These are phyloP conservation scores for Stenichneumon culpator DNA, from an alignment of 2,888 invertebrate species.

Conservation along the genomic window DNA sequence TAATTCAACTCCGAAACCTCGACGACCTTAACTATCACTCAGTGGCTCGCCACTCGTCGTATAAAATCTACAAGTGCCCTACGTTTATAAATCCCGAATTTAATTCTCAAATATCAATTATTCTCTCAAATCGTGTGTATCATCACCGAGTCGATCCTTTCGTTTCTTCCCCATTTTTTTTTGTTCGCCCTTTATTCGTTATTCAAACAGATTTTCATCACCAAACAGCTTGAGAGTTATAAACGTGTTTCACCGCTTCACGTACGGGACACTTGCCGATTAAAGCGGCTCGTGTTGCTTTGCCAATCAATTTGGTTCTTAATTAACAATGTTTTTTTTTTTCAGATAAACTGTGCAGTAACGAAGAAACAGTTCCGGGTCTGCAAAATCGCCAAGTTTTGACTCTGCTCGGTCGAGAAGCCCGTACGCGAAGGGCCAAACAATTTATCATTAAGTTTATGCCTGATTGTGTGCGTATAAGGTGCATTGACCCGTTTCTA, in stretches of 20 bases:
- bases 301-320: neutral
- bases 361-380: neutral
- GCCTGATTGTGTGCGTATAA: conserved; percentile 11
- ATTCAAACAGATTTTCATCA: conserved; percentile 10
- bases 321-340: neutral
- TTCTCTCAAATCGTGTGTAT: conserved; percentile 46
- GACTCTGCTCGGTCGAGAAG: neutral
- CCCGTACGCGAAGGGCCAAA: conserved; percentile 14
- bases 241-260: neutral
- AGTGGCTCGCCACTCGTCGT: conserved; percentile 69
- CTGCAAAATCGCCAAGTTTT: neutral
- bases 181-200: neutral
- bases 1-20: conserved; percentile 61
- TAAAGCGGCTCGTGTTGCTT: neutral
- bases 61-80: conserved; percentile 75
- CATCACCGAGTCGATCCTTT: conserved; percentile 20
- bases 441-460: conserved; percentile 20
- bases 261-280: neutral
- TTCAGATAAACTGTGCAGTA: neutral
- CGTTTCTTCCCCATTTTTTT: neutral
- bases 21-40: conserved; percentile 62
- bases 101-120: conserved; percentile 50
- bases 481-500: conserved; percentile 19
- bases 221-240: neutral
- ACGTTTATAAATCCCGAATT: conserved; percentile 51